Base-by-base conservation (phyloP, 2,888 invertebrate species). In the Zygothrica quintamaculata region DNA sequence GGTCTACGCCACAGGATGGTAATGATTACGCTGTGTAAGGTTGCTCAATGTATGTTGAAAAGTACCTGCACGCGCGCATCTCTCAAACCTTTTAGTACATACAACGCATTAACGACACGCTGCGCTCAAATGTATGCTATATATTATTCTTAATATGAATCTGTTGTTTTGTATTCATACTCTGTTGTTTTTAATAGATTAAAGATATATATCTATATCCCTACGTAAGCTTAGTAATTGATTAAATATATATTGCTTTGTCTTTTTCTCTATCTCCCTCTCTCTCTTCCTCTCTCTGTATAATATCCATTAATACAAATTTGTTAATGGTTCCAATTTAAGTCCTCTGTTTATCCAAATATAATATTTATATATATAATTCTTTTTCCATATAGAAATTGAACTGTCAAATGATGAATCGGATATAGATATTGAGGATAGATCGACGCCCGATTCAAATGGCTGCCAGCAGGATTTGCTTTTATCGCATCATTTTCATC, bases 351-450 rank as follows among this genome's bases (percentile, higher is more conserved):
- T n/a, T n/a, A n/a, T n/a, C n/a, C n/a, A n/a, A n/a, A n/a, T n/a
- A n/a, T n/a, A n/a, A n/a, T n/a, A n/a, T n/a, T n/a, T n/a, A n/a
- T n/a, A n/a, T n/a, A n/a, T n/a, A n/a, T n/a, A n/a, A n/a, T n/a
- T n/a, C n/a, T n/a, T n/a, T n/a, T n/a, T n/a, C n/a, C n/a, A n/a
- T 46, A 1, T 51, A 89, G 91, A 90, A 55, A 86, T 90, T 7
- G 90, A 91, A 39, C 52, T 90, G 25, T 90, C 90, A 22, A 90
- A 91, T 64, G 90, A 91, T 52, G 90, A 91, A 31, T 91, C 90
- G n/a, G 91, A 91, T 56, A 90, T 90, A 42, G 91, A 91, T 46
- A 91, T 91, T 37, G 91, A 91, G 75, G 91, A 91, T 68, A 89
- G 90, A 6, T 91, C 91, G 47, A 89, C 90, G 1, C 89, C 91